Conservation (phyloP, 2,113 vertebrate genomes). For the Aegithalos caudatus region DNA sequence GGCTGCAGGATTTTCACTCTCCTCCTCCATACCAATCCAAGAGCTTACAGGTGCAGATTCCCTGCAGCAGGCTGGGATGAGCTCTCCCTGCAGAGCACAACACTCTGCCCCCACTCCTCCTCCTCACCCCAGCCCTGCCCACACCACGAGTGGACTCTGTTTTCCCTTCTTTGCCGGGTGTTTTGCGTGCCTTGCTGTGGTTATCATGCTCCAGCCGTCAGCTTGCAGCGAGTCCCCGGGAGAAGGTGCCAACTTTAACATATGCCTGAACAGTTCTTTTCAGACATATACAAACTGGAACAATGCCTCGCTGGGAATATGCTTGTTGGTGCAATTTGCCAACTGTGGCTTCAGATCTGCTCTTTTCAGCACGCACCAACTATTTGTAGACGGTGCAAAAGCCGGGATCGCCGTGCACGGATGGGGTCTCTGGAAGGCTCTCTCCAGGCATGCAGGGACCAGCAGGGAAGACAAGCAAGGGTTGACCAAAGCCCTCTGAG, state of each 20-base stretch:
- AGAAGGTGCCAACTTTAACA: conserved; percentile 65
- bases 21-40: background rate
- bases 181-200: background rate
- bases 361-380: conserved; percentile 58
- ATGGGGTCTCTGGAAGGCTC: background rate
- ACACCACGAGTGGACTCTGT: conserved; percentile 5
- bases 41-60: background rate
- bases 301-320: conserved; percentile 58
- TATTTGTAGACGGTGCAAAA: conserved; percentile 51
- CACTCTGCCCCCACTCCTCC: background rate
- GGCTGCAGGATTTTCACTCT: background rate
- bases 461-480: background rate
- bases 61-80: accelerated
- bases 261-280: conserved; percentile 65
- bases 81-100: background rate
- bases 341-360: conserved; percentile 63
- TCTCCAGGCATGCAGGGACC: background rate
- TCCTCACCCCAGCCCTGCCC: accelerated
- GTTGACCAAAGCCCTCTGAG: background rate
- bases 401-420: background rate
- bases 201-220: conserved; percentile 23
- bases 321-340: conserved; percentile 67
- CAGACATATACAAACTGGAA: conserved; percentile 70
- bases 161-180: background rate
- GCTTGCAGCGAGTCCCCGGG: conserved; percentile 39